Evolutionary conservation across 2,888 invertebrate species (phyloP), one percentile per base, ranked within the genome.

Genomic region (Pantelozetes paolii): DNA sequence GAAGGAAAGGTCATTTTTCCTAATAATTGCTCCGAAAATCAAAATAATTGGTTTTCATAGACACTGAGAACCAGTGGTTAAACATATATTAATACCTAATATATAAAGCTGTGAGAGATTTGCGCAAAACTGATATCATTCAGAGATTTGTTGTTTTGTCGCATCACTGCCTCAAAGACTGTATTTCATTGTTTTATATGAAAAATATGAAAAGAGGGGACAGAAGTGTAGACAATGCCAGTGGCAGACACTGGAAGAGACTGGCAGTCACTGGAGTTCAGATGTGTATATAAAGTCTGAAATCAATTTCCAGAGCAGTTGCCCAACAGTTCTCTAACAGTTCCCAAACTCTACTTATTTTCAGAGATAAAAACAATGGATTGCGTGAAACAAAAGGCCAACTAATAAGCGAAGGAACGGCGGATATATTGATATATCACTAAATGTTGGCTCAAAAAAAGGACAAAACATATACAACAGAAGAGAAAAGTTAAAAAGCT

Each of bases 121-220:
- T 62, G 62, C 62, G 62, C 62, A 62, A 5, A 62, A 32, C 32
- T 62, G 36, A 54, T 54, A 11, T 26, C 54, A 62, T 62, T 62
- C 15, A 1, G 62, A 30, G 62, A 62, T 62, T 62, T 62, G 32
- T 62, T 62, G 62, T 62, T 62, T 62, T 62, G 32, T 62, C 62
- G 62, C 62, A 62, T 62, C 32, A 62, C 15, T 62, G 62, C 30
- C 32, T 13, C 54, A 26, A 54, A 54, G 20, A 54, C 54, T 20
- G 62, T 36, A 62, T 62, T 62, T 62, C 62, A 62, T 62, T 62
- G 32, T 62, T 62, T 62, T 62, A 62, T 62, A 62, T 62, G 18
- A 62, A 69, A 71, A 30, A n/a, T n/a, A 32, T 18, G 40, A 40
- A 67, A 13, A 36, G 30, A 62, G 9, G 45, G 70, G 42, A 70